These are phyloP conservation scores for Channallabes apus DNA, from an alignment of 2,797 vertebrate species.

Conservation along the genomic window DNA sequence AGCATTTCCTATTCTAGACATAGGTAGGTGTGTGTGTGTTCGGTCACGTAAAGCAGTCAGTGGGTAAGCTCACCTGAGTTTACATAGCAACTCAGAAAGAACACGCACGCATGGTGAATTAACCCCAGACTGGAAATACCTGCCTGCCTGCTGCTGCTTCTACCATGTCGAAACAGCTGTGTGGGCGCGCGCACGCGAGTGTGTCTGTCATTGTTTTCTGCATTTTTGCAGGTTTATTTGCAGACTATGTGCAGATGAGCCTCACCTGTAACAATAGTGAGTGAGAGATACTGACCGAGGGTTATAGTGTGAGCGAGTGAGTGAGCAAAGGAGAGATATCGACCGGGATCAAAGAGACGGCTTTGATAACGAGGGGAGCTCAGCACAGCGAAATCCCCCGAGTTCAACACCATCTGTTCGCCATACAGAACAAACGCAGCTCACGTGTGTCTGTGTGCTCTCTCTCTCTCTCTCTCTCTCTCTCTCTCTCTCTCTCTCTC, in stretches of 20 bases:
- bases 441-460: conserved; percentile 54
- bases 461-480: conserved; percentile 41
- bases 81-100: conserved; percentile 9
- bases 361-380: conserved; percentile 59
- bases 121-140: conserved; percentile 70
- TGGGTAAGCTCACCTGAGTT: conserved; percentile 17
- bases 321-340: conserved; percentile 27
- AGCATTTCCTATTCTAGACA: not conserved
- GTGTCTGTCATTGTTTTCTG: not conserved
- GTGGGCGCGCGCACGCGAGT: not conserved
- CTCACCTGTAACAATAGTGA: not conserved
- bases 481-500: not conserved
- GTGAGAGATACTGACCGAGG: conserved; percentile 33
- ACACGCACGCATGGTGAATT: not conserved
- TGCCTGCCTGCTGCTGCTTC: conserved; percentile 51
- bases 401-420: conserved; percentile 62
- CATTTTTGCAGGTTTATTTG: not conserved
- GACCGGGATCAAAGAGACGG: conserved; percentile 53
- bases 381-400: conserved; percentile 54
- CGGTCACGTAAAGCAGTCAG: not conserved
- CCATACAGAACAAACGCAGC: conserved; percentile 60
- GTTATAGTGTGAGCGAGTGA: conserved; percentile 35
- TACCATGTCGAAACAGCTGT: conserved; percentile 4
- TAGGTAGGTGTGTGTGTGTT: conserved; percentile 8
- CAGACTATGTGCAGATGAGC: not conserved